Percentiles rank a stretch among this genome's conserved stretches.
Conservation (phyloP, 2,888 invertebrate species). For the Lasiommata megera region DNA sequence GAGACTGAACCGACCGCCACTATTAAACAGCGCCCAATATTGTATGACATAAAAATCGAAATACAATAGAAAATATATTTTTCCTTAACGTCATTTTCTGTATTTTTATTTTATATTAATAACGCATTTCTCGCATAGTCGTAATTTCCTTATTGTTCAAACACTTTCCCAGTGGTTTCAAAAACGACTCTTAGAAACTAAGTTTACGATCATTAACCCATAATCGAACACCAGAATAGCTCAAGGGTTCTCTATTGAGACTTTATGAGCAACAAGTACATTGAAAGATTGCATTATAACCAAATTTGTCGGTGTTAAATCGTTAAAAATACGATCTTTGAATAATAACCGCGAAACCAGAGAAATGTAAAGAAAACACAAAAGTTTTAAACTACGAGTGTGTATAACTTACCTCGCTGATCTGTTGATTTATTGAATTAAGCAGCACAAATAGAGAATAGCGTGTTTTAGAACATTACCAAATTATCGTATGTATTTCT, state of each 20-base stretch:
- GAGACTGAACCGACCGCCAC: too few relatives aligned
- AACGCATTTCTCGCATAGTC: background rate
- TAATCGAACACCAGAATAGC: background rate
- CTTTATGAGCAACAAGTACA: too few relatives aligned
- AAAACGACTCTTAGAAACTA: background rate
- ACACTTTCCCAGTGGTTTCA: background rate
- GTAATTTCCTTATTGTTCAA: background rate
- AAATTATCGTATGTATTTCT: too few relatives aligned
- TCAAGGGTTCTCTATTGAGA: background rate
- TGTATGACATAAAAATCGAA: background rate
- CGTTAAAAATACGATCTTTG: too few relatives aligned
- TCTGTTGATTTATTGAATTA: conserved; percentile 52
- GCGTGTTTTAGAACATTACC: conserved; percentile 6
- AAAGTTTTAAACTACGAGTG: background rate
- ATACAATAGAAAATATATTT: too few relatives aligned
- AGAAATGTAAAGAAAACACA: background rate
- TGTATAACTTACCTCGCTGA: conserved; percentile 65
- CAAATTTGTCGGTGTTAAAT: too few relatives aligned
- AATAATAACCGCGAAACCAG: background rate
- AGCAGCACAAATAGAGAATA: conserved; percentile 65
- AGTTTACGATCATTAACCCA: too few relatives aligned
- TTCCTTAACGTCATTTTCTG: too few relatives aligned
- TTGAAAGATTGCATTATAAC: too few relatives aligned
- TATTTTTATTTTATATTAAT: too few relatives aligned
- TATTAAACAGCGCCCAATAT: too few relatives aligned